phyloP scores from a whole-genome alignment of 2,888 invertebrate genomes.

The Tricholauxania praeusta region DNA sequence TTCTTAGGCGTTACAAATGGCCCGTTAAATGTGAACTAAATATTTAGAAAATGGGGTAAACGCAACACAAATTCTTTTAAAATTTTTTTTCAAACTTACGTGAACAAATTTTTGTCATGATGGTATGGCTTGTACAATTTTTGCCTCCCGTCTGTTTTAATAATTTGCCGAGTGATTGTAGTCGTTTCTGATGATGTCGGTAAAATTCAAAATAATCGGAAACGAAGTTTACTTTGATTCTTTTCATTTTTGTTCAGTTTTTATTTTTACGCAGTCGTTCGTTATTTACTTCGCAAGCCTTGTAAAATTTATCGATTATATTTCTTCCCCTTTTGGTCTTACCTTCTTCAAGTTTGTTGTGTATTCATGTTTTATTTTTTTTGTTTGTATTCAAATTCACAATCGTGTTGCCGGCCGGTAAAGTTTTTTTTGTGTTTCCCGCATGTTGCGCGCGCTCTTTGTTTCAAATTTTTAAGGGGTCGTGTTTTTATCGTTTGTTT shows the following conservation, averaged over 20 bases:
- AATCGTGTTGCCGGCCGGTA: conserved; percentile 40
- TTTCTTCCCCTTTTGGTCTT: neutral
- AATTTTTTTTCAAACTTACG: too few species aligned
- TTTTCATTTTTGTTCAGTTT: conserved; percentile 12
- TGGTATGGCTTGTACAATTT: too few species aligned
- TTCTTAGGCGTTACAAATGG: too few species aligned
- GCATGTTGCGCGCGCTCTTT: too few species aligned
- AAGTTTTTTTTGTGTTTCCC: conserved; percentile 20
- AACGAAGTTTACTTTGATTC: conserved; percentile 30
- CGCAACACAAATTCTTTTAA: too few species aligned
- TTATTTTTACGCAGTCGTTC: neutral
- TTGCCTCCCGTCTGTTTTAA: too few species aligned
- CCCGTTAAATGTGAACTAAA: too few species aligned
- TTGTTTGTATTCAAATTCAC: conserved; percentile 36
- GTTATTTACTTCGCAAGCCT: conserved; percentile 5
- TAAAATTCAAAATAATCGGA: conserved; percentile 27
- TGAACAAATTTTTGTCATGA: too few species aligned
- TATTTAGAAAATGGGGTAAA: too few species aligned
- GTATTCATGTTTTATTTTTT: conserved; percentile 30
- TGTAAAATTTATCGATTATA: conserved; percentile 35
- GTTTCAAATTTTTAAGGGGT: neutral
- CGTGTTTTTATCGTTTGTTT: neutral
- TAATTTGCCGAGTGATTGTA: too few species aligned
- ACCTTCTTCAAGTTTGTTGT: conserved; percentile 11
- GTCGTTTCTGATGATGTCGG: conserved; percentile 4